These are phyloP conservation scores for Gobionotothen gibberifrons DNA, from an alignment of 2,797 vertebrate genomes.

Conservation along the genomic window DNA sequence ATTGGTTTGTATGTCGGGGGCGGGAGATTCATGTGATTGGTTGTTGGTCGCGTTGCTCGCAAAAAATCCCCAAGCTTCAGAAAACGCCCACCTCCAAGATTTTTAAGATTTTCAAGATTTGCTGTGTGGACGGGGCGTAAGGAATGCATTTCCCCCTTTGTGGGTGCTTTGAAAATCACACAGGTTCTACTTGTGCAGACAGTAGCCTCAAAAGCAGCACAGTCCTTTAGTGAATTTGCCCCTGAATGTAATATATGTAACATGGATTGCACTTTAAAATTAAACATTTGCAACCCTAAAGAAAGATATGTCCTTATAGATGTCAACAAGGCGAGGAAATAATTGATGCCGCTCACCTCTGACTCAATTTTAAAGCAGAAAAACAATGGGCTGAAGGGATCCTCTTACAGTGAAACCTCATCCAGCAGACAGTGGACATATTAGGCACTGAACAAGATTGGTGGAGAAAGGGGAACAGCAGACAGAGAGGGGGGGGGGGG, in stretches of 20 bases:
- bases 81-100: too few species aligned
- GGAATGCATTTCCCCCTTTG: too few species aligned
- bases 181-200: too few species aligned
- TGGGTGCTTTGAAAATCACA: too few species aligned
- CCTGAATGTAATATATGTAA: background rate
- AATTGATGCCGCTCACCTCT: conserved; percentile 13
- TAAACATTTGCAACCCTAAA: background rate
- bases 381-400: conserved; percentile 35
- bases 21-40: too few species aligned
- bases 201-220: too few species aligned
- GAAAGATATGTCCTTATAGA: background rate
- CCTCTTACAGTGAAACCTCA: conserved; percentile 50
- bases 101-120: too few species aligned
- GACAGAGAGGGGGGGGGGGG: conserved; percentile 35
- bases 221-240: background rate
- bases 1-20: too few species aligned
- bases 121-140: too few species aligned
- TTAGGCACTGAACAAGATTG: conserved; percentile 63
- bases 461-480: conserved; percentile 57
- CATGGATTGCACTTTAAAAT: background rate
- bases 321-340: conserved; percentile 20
- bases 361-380: conserved; percentile 23
- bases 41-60: too few species aligned
- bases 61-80: too few species aligned
- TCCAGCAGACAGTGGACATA: conserved; percentile 52